These are phyloP conservation scores for Ictalurus furcatus DNA, from an alignment of 2,113 vertebrate species.

Conservation along the genomic window DNA sequence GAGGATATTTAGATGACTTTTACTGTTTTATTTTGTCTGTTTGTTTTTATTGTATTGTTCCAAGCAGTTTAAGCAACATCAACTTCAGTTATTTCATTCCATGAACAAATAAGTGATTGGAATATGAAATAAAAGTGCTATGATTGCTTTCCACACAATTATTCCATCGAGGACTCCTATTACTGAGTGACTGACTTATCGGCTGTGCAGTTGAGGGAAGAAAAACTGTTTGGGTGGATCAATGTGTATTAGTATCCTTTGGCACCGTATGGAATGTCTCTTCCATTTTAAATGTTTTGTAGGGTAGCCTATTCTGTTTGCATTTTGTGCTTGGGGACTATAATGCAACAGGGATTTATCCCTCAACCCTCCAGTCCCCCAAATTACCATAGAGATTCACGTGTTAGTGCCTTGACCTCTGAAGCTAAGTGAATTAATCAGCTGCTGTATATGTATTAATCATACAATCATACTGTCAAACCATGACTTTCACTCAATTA, in stretches of 20 bases:
- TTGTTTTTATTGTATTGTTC: neutral
- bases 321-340: no score
- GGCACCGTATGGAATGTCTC: constrained; percentile 50
- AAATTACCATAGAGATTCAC: constrained; percentile 60
- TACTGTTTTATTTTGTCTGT: neutral
- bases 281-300: constrained; percentile 66
- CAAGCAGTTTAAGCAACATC: constrained; percentile 1
- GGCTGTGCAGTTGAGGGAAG: constrained; percentile 17
- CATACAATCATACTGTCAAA: neutral
- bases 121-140: constrained; percentile 12
- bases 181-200: constrained; percentile 37
- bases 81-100: neutral
- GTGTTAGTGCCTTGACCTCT: constrained; percentile 52
- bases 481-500: constrained; percentile 44
- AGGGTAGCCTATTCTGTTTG: constrained; percentile 50
- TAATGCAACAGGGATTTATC: constrained; percentile 45
- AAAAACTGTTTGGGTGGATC: constrained; percentile 58
- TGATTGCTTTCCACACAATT: constrained; percentile 28
- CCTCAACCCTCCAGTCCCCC: neutral
- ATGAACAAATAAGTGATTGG: constrained; percentile 17
- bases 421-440: constrained; percentile 62
- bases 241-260: constrained; percentile 66
- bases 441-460: constrained; percentile 34
- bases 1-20: neutral
- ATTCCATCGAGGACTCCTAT: constrained; percentile 32